Conservation (phyloP, 2,797 vertebrate species). For the Chromobotia macracanthus region DNA sequence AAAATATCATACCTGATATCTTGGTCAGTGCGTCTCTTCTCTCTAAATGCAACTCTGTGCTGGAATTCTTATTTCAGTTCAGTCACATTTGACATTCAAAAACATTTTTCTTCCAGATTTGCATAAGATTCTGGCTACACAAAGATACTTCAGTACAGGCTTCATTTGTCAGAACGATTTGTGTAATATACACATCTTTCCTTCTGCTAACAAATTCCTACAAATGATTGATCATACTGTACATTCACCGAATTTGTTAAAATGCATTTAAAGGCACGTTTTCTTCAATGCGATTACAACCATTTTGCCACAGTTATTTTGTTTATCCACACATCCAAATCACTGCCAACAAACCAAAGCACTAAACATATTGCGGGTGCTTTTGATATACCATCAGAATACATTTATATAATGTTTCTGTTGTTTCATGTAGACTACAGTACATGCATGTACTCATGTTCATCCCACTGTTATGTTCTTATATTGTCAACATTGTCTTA, state of each 20-base stretch:
- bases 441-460: too few relatives aligned
- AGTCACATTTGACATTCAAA: slow-evolving; percentile 57
- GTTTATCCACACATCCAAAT: background rate
- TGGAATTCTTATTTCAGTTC: background rate
- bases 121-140: slow-evolving; percentile 19
- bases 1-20: slow-evolving; percentile 15
- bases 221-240: background rate
- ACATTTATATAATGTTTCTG: too few relatives aligned
- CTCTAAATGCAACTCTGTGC: background rate
- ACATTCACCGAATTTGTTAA: background rate
- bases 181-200: background rate
- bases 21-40: slow-evolving; percentile 2
- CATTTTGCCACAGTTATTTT: background rate
- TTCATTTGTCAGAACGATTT: background rate
- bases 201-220: background rate
- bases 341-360: too few relatives aligned
- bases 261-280: background rate
- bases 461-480: too few relatives aligned
- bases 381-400: too few relatives aligned
- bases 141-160: background rate
- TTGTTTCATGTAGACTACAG: too few relatives aligned
- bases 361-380: too few relatives aligned
- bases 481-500: too few relatives aligned
- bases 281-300: background rate
- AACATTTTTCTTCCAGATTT: slow-evolving; percentile 41